Base-by-base conservation (phyloP, 2,113 vertebrate genomes). In the Panthera uncia region DNA sequence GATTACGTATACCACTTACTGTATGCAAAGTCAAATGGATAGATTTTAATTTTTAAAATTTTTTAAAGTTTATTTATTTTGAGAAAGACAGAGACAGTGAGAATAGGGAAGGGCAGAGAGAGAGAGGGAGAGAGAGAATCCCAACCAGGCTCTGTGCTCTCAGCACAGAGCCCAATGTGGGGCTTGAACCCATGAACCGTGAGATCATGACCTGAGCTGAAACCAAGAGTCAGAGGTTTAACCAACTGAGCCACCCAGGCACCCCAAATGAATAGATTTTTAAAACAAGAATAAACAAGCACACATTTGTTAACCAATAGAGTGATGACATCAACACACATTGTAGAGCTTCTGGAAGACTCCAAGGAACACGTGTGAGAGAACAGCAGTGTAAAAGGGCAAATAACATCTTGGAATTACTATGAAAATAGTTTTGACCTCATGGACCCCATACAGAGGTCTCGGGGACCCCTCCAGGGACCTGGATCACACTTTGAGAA, bases 341-440 rank as follows among this genome's bases (percentile, higher is more conserved):
- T 84, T 69, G 38, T 55, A 81, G 50, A 96, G 71, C 66, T 61
- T 55, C 57, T 76, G 66, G 87, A 76, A 95, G 83, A 71, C 61
- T 82, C 82, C 14, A 9, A 2, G 19, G 92, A 78, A 89, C 6
- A 12, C 61, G 45, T 23, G 0, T 71, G 27, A 91, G 71, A 92
- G 19, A 29, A 55, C 1, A 18, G 29, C 41, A 29, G 71, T 29
- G 69, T 10, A 68, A 63, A 71, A 90, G 90, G 45, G 27, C 73
- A 76, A 73, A 68, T 7, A 55, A 29, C 1, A 3, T 94, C 33
- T 90, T 80, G 14, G 15, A 29, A 33, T 63, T 78, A 71, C 48
- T 92, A 82, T 36, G 73, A 98, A 94, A 97, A 98, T 82, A 71
- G 41, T 45, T 92, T 85, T 88, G 94, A 96, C 96, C 96, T 90